Conservation (phyloP, 2,797 vertebrate genomes). For the Lagocephalus sceleratus region DNA sequence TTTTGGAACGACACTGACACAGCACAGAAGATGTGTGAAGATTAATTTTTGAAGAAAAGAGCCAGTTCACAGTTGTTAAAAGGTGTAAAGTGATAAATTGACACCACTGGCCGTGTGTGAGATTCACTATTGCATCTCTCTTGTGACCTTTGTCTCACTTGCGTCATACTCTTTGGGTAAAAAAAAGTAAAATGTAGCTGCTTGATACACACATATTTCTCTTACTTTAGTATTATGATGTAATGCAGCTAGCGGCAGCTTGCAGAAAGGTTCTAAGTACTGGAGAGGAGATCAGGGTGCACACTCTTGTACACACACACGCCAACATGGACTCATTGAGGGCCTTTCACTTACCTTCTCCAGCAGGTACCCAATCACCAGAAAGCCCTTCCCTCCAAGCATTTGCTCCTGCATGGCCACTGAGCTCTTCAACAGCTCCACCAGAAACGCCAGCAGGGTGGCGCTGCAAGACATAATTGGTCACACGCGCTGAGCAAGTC, state of each 20-base stretch:
- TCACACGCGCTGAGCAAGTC: constrained; percentile 1
- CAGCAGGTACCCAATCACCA: constrained; percentile 94
- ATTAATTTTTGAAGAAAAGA: too few species aligned
- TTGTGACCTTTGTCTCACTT: not conserved
- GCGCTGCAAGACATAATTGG: constrained; percentile 56
- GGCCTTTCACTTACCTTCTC: constrained; percentile 86
- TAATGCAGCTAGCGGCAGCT: too few species aligned
- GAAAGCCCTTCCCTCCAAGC: constrained; percentile 95
- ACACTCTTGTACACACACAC: not conserved
- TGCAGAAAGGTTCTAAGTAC: too few species aligned
- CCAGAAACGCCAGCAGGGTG: constrained; percentile 91
- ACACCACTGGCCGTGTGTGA: constrained; percentile 2
- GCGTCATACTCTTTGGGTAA: not conserved
- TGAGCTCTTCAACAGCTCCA: constrained; percentile 96
- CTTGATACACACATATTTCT: not conserved
- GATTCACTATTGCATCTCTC: not conserved
- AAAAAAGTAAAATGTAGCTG: not conserved
- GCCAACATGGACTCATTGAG: not conserved
- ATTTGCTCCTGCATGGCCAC: constrained; percentile 99
- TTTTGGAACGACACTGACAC: too few species aligned
- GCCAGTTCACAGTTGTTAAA: not conserved
- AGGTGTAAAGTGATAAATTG: constrained; percentile 11
- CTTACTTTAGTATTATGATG: not conserved
- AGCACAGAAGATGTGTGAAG: too few species aligned
- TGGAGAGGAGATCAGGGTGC: not conserved